Evolutionary conservation across 2,888 invertebrate genomes (phyloP).

Genomic region (Amphiduros pacificus): DNA sequence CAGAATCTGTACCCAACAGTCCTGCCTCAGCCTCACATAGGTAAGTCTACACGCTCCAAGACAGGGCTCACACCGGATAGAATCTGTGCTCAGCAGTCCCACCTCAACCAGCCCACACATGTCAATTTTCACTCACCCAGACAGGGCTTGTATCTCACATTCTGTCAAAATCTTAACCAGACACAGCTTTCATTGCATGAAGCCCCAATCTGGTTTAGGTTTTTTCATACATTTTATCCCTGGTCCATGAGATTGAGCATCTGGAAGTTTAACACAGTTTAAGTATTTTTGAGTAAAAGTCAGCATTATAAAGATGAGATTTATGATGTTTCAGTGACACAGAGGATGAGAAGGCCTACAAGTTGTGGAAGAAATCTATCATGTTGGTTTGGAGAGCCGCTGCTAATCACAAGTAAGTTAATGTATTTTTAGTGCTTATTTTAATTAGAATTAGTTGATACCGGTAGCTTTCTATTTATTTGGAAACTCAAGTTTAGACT

Average conservation of each 20-base stretch:
- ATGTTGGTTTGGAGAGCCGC: slow-evolving; percentile 73
- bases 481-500: too few relatives aligned
- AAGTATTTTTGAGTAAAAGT: too few relatives aligned
- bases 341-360: slow-evolving; percentile 77
- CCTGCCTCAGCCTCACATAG: slow-evolving; percentile 49
- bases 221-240: too few relatives aligned
- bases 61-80: slow-evolving; percentile 46
- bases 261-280: too few relatives aligned
- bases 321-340: slow-evolving; percentile 46
- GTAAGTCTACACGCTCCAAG: slow-evolving; percentile 2
- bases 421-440: not conserved
- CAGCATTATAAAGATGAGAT: too few relatives aligned
- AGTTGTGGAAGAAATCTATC: slow-evolving; percentile 87
- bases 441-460: too few relatives aligned
- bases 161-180: too few relatives aligned
- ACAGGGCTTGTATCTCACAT: too few relatives aligned
- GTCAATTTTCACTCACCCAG: slow-evolving; percentile 1
- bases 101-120: slow-evolving; percentile 41
- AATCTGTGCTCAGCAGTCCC: slow-evolving; percentile 70
- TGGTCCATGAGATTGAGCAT: too few relatives aligned
- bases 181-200: too few relatives aligned
- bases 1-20: slow-evolving; percentile 70
- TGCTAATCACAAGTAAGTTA: slow-evolving; percentile 73
- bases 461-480: too few relatives aligned
- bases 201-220: too few relatives aligned